Evolutionary conservation across 2,888 invertebrate genomes (phyloP), one percentile per base, ranked within the genome.

Genomic region (Drosophila mettleri): DNA sequence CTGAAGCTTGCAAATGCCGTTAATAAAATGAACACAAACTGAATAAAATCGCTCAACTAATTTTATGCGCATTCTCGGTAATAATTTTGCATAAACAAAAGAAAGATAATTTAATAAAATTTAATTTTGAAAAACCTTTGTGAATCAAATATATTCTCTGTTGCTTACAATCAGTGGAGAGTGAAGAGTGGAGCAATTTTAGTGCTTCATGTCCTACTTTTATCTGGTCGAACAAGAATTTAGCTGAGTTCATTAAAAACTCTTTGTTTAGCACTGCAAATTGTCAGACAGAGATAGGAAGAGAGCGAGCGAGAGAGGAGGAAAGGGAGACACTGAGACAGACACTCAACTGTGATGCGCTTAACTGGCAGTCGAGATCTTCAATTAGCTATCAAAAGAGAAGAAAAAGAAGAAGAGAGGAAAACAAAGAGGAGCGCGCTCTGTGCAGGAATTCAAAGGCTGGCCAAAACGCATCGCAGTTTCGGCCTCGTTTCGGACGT

Each of bases 311-410:
- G 8, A 34, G 14, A 46, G 29, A 38, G 29, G n/a, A 10, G 31
- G 16, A 29, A 16, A 48, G 27, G 9, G 8, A 57, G 12, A 51
- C 38, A 39, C 31, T 31, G 22, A 39, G 16, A 51, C 20, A 55
- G 34, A 48, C 16, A 38, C 33, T 24, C 27, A 36, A 34, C 22
- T 51, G 63, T 74, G 72, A 72, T 58, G 66, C 27, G 81, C 78
- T 80, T 83, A 88, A 86, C 80, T 73, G 51, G 43, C 67, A 55
- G 60, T 53, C 63, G 68, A 87, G 84, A 90, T 90, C 90, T 90
- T 86, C 90, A 90, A 90, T 90, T 90, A 90, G 90, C 78, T 84
- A 90, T 90, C 88, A 70, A 78, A 41, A 54, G 52, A 51, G 39
- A 20, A 12, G 7, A 6, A 45, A 10, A n/a, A 8, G 8, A 41